Evolutionary conservation across 2,888 invertebrate genomes (phyloP).

Genomic region (Epiperipatus broadwayi): DNA sequence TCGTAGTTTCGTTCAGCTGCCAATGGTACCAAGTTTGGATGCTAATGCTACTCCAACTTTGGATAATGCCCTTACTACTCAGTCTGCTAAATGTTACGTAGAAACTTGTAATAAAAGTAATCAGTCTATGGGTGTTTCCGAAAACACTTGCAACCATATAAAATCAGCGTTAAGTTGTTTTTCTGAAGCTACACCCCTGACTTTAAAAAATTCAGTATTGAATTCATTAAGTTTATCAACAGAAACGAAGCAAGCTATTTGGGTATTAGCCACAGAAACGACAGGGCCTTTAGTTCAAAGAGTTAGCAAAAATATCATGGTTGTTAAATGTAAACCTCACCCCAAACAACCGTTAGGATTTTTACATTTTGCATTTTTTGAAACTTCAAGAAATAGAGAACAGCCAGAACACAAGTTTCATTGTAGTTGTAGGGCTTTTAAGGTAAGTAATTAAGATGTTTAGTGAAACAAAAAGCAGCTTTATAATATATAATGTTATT

Average conservation of each 20-base stretch:
- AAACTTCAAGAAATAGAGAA: constrained; percentile 22
- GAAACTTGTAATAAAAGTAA: constrained; percentile 25
- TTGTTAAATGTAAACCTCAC: constrained; percentile 45
- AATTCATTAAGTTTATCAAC: constrained; percentile 38
- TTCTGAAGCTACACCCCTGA: constrained; percentile 40
- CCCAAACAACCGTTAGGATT: constrained; percentile 47
- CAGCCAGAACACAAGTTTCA: constrained; percentile 36
- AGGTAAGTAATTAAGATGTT: constrained; percentile 27
- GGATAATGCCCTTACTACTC: constrained; percentile 24
- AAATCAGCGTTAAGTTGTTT: constrained; percentile 42
- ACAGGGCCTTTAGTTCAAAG: constrained; percentile 46
- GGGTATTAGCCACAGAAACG: constrained; percentile 38
- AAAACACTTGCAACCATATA: constrained; percentile 42
- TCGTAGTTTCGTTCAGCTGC: constrained; percentile 48
- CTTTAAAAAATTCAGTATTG: constrained; percentile 40
- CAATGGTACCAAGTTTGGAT: constrained; percentile 26
- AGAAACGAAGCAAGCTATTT: constrained; percentile 41
- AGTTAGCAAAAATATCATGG: constrained; percentile 48
- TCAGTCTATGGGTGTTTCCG: too few species aligned
- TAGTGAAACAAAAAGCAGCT: background rate
- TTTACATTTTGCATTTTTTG: constrained; percentile 43
- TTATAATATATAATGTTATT: constrained; percentile 14
- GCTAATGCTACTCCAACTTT: constrained; percentile 25
- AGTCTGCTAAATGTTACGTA: constrained; percentile 27
- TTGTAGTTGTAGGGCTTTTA: constrained; percentile 38